Percentiles rank a stretch among this genome's conserved stretches.
Conservation (phyloP, 37 sponge, comb jelly and placozoan species). For the Agelas oroides region DNA sequence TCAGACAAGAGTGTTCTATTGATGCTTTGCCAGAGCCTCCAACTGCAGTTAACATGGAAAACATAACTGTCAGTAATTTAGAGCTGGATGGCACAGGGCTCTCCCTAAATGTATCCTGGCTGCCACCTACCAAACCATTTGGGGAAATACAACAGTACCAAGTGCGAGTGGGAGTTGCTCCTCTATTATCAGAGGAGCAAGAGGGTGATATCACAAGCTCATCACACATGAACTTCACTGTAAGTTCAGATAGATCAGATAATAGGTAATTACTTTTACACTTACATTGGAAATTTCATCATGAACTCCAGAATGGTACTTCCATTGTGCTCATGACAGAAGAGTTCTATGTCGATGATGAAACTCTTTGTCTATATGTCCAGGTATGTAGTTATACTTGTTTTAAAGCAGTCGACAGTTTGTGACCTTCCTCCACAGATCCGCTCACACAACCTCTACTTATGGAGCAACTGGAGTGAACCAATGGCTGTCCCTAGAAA, state of each 20-base stretch:
- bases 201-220: too few species aligned
- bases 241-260: too few species aligned
- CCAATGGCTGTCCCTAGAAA: neutral
- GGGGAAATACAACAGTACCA: neutral
- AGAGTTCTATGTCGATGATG: neutral
- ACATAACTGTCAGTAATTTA: conserved; percentile 13
- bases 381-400: conserved; percentile 1
- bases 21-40: neutral
- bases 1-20: neutral
- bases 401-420: too few species aligned
- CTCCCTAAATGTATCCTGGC: conserved; percentile 2
- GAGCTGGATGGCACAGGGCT: neutral
- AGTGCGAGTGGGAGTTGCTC: neutral
- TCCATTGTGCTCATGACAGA: too few species aligned
- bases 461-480: conserved; percentile 67
- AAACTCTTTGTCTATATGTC: neutral
- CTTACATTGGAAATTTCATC: too few species aligned
- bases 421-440: conserved; percentile 13
- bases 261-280: too few species aligned
- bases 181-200: neutral
- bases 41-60: neutral
- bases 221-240: too few species aligned
- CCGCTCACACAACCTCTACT: conserved; percentile 28
- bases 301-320: too few species aligned
- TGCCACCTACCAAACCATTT: neutral